These are phyloP conservation scores for Hydra vulgaris DNA, from an alignment of 30 jellyfish, hydroid and myxozoan species.

Conservation along the genomic window DNA sequence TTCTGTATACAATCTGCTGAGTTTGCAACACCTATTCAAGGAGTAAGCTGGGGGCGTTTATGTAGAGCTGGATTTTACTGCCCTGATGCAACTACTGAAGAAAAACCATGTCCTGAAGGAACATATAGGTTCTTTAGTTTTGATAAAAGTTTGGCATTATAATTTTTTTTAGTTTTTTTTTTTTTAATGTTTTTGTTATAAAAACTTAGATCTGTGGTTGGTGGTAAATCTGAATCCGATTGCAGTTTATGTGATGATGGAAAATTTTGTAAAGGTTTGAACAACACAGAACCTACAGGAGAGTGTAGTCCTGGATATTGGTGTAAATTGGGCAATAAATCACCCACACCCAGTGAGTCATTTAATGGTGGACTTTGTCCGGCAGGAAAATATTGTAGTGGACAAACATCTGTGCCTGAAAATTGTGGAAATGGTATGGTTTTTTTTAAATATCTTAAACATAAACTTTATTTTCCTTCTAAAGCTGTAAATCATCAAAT, in stretches of 20 bases:
- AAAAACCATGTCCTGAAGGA: slow-evolving; percentile 95
- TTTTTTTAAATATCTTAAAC: background rate
- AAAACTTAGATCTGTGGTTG: slow-evolving; percentile 55
- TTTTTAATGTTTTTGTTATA: background rate
- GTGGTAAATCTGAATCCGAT: slow-evolving; percentile 70
- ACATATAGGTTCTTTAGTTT: slow-evolving; percentile 88
- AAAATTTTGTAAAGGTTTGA: slow-evolving; percentile 69
- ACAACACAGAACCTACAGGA: slow-evolving; percentile 84
- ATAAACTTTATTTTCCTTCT: background rate
- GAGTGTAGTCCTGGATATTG: slow-evolving; percentile 78
- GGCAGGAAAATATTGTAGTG: slow-evolving; percentile 75
- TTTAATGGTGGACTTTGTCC: slow-evolving; percentile 91
- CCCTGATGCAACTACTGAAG: slow-evolving; percentile 90
- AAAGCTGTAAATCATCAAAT: background rate
- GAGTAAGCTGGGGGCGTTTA: slow-evolving; percentile 79
- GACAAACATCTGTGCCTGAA: slow-evolving; percentile 56
- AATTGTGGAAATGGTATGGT: slow-evolving; percentile 68
- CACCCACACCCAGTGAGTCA: slow-evolving; percentile 70
- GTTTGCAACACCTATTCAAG: slow-evolving; percentile 69
- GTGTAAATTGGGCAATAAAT: slow-evolving; percentile 82
- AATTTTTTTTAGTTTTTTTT: background rate
- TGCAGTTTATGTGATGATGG: slow-evolving; percentile 84
- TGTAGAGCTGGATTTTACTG: slow-evolving; percentile 83
- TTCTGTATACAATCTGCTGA: slow-evolving; percentile 84
- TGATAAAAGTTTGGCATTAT: background rate